These are phyloP conservation scores for Branchinecta sandiegonensis DNA, from an alignment of 2,888 invertebrate genomes.

Conservation along the genomic window DNA sequence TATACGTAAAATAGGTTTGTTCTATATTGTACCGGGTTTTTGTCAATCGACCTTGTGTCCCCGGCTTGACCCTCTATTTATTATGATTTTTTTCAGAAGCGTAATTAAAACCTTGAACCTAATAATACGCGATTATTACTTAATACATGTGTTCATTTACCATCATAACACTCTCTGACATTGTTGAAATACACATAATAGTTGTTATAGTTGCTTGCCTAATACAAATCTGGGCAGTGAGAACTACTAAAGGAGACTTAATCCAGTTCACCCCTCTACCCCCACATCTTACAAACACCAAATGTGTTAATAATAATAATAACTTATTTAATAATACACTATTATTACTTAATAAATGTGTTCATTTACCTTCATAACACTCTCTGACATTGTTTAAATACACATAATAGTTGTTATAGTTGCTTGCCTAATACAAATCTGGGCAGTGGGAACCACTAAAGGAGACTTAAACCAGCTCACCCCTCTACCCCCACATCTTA, in stretches of 20 bases:
- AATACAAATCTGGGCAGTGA: too few species aligned
- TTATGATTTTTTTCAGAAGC: too few species aligned
- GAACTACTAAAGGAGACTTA: neutral
- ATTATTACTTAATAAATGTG: slow-evolving; percentile 41
- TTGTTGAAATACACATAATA: slow-evolving; percentile 99
- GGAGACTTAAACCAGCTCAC: too few species aligned
- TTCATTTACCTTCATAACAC: slow-evolving; percentile 64
- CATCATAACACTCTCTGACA: slow-evolving; percentile 92
- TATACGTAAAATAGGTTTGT: too few species aligned
- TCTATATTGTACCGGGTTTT: too few species aligned
- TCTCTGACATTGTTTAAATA: slow-evolving; percentile 98
- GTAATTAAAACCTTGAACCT: too few species aligned
- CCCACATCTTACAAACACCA: too few species aligned
- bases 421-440: too few species aligned
- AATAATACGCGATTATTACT: neutral
- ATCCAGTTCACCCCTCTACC: too few species aligned
- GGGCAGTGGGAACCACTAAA: neutral
- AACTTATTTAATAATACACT: neutral
- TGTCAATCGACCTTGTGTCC: too few species aligned
- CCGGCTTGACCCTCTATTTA: too few species aligned
- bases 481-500: too few species aligned
- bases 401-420: slow-evolving; percentile 91
- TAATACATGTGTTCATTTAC: slow-evolving; percentile 50
- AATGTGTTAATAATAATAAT: neutral
- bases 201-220: slow-evolving; percentile 86